phyloP scores from a whole-genome alignment of 2,797 vertebrate species.

The Sparus aurata region DNA sequence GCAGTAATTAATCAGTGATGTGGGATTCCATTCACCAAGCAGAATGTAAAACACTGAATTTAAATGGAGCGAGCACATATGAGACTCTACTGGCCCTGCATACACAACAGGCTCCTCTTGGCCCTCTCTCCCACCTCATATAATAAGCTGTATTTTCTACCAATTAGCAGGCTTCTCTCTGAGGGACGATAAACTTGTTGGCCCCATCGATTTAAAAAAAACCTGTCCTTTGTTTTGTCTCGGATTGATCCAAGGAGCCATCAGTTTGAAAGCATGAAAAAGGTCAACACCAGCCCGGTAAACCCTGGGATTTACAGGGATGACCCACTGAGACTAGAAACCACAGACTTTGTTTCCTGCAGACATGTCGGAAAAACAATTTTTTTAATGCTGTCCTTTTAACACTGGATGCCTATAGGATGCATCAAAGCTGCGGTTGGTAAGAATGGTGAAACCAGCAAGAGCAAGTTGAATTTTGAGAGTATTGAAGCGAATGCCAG shows the following conservation, averaged over 20 bases:
- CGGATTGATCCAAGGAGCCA: slow-evolving; percentile 13
- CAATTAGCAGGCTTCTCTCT: slow-evolving; percentile 56
- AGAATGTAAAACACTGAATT: slow-evolving; percentile 67
- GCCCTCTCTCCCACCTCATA: background rate
- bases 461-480: too few species aligned
- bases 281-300: slow-evolving; percentile 38
- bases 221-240: slow-evolving; percentile 23
- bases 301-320: slow-evolving; percentile 21
- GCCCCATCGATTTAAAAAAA: slow-evolving; percentile 28
- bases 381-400: slow-evolving; percentile 5
- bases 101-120: slow-evolving; percentile 15
- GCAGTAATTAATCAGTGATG: slow-evolving; percentile 67
- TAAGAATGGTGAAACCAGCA: too few species aligned
- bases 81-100: slow-evolving; percentile 25
- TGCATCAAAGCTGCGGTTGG: background rate
- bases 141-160: slow-evolving; percentile 42
- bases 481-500: too few species aligned
- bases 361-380: background rate
- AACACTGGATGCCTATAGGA: background rate
- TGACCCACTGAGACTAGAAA: background rate
- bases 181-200: slow-evolving; percentile 42
- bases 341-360: background rate
- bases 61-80: slow-evolving; percentile 49
- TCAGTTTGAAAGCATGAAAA: slow-evolving; percentile 34
- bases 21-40: slow-evolving; percentile 30